Evolutionary conservation across 2,888 invertebrate species (phyloP).

Genomic region (Antitype chi): DNA sequence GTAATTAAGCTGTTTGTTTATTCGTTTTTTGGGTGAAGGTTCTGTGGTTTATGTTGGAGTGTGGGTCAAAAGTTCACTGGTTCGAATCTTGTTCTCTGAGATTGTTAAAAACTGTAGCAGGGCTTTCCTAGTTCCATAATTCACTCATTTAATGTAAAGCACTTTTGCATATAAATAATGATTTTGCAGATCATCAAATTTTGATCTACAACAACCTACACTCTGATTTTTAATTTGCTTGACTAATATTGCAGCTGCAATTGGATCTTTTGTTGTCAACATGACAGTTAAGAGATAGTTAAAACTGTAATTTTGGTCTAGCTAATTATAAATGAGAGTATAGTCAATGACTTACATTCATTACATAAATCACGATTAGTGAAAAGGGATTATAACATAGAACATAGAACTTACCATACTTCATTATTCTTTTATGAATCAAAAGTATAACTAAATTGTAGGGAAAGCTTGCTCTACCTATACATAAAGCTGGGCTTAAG

Average conservation of each 20-base stretch:
- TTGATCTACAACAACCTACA: background rate
- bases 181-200: background rate
- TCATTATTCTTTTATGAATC: background rate
- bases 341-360: background rate
- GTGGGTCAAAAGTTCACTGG: background rate
- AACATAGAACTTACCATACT: background rate
- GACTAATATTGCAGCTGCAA: no score
- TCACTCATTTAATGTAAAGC: background rate
- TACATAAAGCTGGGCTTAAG: background rate
- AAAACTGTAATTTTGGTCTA: no score
- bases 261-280: no score
- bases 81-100: background rate
- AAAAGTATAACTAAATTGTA: background rate
- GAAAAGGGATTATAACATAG: background rate
- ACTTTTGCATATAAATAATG: background rate
- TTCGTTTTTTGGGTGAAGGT: background rate
- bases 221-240: no score
- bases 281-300: no score
- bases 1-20: constrained; percentile 81
- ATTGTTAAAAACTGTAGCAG: background rate
- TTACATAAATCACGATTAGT: background rate
- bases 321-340: no score
- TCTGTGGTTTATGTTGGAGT: background rate
- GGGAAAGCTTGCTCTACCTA: background rate
- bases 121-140: background rate